Base-by-base conservation (phyloP, 2,113 vertebrate species). In the Protobothrops flavoviridis region DNA sequence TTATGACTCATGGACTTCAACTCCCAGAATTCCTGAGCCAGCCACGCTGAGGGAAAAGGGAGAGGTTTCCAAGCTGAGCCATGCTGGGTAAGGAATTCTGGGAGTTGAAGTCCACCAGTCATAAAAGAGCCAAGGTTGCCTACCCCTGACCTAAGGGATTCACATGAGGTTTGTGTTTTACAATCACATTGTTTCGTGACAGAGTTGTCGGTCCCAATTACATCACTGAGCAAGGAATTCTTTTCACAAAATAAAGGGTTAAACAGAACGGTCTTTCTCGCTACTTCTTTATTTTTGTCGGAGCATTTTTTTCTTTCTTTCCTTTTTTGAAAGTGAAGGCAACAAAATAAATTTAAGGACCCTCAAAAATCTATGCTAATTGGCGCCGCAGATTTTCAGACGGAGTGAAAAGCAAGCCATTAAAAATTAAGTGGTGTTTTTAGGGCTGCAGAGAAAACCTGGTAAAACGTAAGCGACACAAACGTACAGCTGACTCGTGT, bases 401-500 rank as follows among this genome's bases (percentile, higher is more conserved):
- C 29, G 13, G 29, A 2, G 29, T 0, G 59, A 85, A 93, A 33
- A 95, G 64, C 39, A 4, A 50, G 20, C 39, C 5, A 1, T 52
- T 89, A 33, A 43, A 95, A 94, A 45, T 52, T 53, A 33, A 90
- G 13, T 45, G 56, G 17, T 24, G 93, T 93, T 53, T 61, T 39
- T 88, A 88, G 23, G 85, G 69, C 89, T 6, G 0, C 55, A 92
- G 93, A 21, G 4, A 87, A 92, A 33, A 39, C 93, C 26, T 12
- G 57, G 0, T 45, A 89, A 0, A 92, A 90, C 20, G 3, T 21
- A 81, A 39, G 86, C n/a, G 10, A 13, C 91, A 94, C 89, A 91
- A 95, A 98, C 98, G 99, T 96, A 99, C 99, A 97, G 96, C 23
- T 97, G 96, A 94, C 93, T 98, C 15, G 97, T 97, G 94, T 97